Percentiles rank a stretch among this genome's conserved stretches.
These are phyloP conservation scores for Cacatua alba DNA, from an alignment of 2,113 vertebrate genomes.

Conservation along the genomic window DNA sequence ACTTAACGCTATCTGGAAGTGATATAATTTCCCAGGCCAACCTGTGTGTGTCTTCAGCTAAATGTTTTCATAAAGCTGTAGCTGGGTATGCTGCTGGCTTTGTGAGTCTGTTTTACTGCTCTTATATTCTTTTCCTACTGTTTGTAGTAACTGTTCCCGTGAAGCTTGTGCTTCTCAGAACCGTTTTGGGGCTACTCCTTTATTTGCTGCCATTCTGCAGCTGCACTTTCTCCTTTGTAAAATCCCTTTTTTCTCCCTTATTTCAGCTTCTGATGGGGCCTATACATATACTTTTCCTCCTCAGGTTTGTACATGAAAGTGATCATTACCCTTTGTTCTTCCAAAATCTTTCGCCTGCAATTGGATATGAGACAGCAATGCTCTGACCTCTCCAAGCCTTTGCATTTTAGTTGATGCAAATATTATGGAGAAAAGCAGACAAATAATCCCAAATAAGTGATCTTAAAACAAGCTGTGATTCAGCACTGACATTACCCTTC, in stretches of 20 bases:
- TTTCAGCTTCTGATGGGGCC: not conserved
- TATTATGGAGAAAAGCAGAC: not conserved
- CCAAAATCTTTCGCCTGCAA: not conserved
- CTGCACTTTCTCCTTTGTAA: not conserved
- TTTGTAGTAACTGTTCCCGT: not conserved
- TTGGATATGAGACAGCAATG: not conserved
- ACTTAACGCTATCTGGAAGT: not conserved
- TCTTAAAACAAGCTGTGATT: not conserved
- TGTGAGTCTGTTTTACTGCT: not conserved
- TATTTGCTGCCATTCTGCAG: not conserved
- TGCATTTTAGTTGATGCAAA: not conserved
- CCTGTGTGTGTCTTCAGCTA: not conserved
- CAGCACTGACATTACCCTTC: not conserved
- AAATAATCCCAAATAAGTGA: not conserved
- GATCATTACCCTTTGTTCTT: not conserved
- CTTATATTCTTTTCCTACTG: not conserved
- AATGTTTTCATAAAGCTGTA: not conserved
- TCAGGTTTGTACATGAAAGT: not conserved
- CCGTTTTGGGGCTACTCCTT: not conserved
- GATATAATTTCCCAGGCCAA: not conserved
- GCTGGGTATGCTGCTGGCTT: not conserved
- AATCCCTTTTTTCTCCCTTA: not conserved
- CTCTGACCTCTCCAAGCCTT: not conserved
- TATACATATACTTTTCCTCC: not conserved
- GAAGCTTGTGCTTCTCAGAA: not conserved